These are phyloP conservation scores for Chydorus sphaericus DNA, from an alignment of 2,888 invertebrate species.

Conservation along the genomic window DNA sequence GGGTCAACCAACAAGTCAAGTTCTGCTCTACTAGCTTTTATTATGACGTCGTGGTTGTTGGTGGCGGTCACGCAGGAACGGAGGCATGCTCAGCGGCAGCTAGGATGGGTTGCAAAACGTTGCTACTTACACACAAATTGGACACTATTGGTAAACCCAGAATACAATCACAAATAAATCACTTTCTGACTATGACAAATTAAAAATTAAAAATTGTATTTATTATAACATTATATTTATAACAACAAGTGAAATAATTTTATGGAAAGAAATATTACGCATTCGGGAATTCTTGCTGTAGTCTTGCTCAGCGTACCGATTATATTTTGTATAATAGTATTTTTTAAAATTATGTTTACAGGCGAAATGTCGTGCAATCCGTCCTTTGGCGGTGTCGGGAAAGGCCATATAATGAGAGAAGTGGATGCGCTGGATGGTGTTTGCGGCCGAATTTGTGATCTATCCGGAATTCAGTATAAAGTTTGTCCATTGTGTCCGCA, in stretches of 20 bases:
- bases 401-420: conserved; percentile 74
- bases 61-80: conserved; percentile 82
- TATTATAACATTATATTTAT: too few relatives aligned
- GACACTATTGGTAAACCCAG: conserved; percentile 59
- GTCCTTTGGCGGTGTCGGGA: conserved; percentile 82
- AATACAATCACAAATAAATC: too few relatives aligned
- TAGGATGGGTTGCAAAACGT: conserved; percentile 61
- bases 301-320: too few relatives aligned
- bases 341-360: too few relatives aligned
- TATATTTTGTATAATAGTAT: too few relatives aligned
- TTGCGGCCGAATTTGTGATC: conserved; percentile 63
- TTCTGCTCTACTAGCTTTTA: not conserved
- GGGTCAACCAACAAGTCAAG: not conserved
- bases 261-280: too few relatives aligned
- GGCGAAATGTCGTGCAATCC: conserved; percentile 91
- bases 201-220: too few relatives aligned
- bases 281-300: too few relatives aligned
- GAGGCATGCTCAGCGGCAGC: conserved; percentile 74
- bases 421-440: conserved; percentile 77
- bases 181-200: too few relatives aligned
- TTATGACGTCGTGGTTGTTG: conserved; percentile 63
- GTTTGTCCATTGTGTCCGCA: conserved; percentile 25
- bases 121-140: conserved; percentile 68
- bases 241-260: too few relatives aligned
- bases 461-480: conserved; percentile 64